Conservation (phyloP, 2,113 vertebrate genomes). For the Emberiza fucata region DNA sequence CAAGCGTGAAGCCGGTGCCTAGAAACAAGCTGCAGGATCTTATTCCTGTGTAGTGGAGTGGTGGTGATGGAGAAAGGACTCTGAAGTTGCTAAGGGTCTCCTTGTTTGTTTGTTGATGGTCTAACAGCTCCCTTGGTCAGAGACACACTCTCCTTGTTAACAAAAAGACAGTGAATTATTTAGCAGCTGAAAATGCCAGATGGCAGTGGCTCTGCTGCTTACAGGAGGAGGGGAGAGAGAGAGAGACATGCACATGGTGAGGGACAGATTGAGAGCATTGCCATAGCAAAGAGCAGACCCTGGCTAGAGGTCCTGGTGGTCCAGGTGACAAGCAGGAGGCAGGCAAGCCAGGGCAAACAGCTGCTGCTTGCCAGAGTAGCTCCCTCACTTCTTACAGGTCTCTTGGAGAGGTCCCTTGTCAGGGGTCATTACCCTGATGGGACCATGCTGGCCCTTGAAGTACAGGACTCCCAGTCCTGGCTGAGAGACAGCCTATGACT, state of each 20-base stretch:
- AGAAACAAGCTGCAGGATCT: not conserved
- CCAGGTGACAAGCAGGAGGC: not conserved
- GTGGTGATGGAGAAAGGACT: not conserved
- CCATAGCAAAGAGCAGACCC: not conserved
- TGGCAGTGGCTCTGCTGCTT: slow-evolving; percentile 29
- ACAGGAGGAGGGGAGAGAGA: not conserved
- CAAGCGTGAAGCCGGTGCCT: accelerated
- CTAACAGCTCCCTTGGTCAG: not conserved
- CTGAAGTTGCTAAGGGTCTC: not conserved
- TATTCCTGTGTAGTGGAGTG: not conserved
- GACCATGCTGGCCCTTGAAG: not conserved
- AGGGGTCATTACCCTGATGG: not conserved
- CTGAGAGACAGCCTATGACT: not conserved
- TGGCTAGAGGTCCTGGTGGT: not conserved
- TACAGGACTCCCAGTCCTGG: accelerated
- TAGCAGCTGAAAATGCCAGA: slow-evolving; percentile 49
- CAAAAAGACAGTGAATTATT: slow-evolving; percentile 58
- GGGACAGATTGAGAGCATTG: slow-evolving; percentile 20
- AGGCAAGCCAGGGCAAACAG: not conserved
- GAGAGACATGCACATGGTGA: not conserved
- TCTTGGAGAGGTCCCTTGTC: not conserved
- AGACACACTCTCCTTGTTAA: slow-evolving; percentile 36
- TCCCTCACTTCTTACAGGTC: not conserved
- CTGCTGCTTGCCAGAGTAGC: not conserved
- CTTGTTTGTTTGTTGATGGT: slow-evolving; percentile 18